Percentiles rank a stretch among this genome's conserved stretches.
Evolutionary conservation across 2,797 vertebrate species (phyloP).

Genomic region (Schizopygopsis pylzovi): DNA sequence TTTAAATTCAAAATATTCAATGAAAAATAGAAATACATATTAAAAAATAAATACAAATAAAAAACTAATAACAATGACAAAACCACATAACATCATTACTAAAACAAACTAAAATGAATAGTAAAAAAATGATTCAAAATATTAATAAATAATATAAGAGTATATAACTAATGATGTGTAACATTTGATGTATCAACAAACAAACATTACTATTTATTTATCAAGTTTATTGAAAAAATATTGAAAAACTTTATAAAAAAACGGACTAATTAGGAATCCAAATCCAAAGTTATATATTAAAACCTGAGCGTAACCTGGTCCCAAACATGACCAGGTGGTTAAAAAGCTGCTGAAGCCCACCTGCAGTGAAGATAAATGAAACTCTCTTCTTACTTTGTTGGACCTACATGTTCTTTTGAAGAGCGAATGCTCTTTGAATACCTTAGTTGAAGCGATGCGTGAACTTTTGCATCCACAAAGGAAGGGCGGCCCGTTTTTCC

Average conservation of each 20-base stretch:
- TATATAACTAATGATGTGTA: background rate
- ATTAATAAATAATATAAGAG: background rate
- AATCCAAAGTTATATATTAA: background rate
- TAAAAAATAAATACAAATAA: background rate
- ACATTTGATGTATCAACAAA: background rate
- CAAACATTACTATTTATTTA: too few relatives aligned
- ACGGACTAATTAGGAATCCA: background rate
- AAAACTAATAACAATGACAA: background rate
- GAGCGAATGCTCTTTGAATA: constrained; percentile 25
- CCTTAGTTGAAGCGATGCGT: constrained; percentile 10
- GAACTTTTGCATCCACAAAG: constrained; percentile 13
- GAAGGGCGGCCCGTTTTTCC: background rate
- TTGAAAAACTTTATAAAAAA: background rate
- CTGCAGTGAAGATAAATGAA: constrained; percentile 40
- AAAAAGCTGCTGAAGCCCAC: constrained; percentile 11
- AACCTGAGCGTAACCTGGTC: background rate
- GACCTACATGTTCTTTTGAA: background rate
- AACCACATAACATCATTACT: too few relatives aligned
- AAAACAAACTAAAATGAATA: too few relatives aligned
- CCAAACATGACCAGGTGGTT: background rate
- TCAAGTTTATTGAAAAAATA: background rate
- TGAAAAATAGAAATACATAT: too few relatives aligned
- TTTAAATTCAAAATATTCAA: too few relatives aligned
- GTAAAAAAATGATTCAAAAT: background rate
- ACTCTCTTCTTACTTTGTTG: background rate